Evolutionary conservation across 2,797 vertebrate species (phyloP), one percentile per base, ranked within the genome.

Genomic region (Rhinogobio ventralis): DNA sequence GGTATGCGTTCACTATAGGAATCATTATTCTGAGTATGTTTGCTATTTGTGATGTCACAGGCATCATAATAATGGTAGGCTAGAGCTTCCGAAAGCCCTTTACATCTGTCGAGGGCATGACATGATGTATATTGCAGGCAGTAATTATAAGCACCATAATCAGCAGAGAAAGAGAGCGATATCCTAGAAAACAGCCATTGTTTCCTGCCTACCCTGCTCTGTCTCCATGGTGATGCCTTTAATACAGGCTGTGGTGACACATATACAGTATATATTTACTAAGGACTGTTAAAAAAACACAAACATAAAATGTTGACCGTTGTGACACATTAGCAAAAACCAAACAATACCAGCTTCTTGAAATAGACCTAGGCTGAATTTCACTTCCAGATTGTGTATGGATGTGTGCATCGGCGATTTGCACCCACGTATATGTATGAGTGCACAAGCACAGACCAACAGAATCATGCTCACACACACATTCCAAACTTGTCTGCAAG

Each of bases 151-250:
- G 60, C 51, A 68, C 9, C 17, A 36, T 25, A 79, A 23, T 33
- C 23, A 66, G 7, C 20, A 46, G 45, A 79, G 55, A 79, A 42
- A 36, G 73, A 67, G 30, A 64, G 81, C 69, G 42, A 49, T 2
- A 82, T 81, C 33, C 30, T 45, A 25, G 49, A 77, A 11, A 60
- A 60, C 7, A 62, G 28, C 68, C 46, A 75, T 67, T 77, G 85
- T 73, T 84, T 87, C 82, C 49, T 25, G 66, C 46, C 39, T 83
- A 78, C 60, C 60, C 84, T 4, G 51, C 82, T 89, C 36, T 57
- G 90, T 93, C 79, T 28, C 92, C 92, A 92, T 90, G 88, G 91
- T 90, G 89, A 93, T 90, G 80, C 87, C 84, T 89, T 89, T 80
- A 73, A 86, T 87, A 86, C 76, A 88, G 85, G 78, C 68, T 78